A percentile compares a stretch with the other conserved stretches of the same genome.
Conservation (phyloP, 2,888 invertebrate genomes). For the Poecilobothrus nobilitatus region DNA sequence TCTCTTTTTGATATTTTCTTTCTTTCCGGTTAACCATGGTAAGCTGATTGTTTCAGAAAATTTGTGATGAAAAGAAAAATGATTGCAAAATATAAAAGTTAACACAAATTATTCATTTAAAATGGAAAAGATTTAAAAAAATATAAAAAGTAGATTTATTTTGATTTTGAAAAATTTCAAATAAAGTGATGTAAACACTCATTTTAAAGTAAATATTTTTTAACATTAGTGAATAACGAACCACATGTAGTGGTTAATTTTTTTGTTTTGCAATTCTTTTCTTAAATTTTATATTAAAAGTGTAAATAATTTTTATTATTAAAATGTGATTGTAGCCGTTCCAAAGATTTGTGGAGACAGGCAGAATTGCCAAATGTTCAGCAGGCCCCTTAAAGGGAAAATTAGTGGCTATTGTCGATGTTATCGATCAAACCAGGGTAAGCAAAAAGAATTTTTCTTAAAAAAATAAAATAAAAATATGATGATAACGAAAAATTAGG, state of each 20-base stretch:
- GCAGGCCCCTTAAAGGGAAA: constrained; percentile 87
- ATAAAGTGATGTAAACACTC: too few species aligned
- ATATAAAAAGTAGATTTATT: not conserved
- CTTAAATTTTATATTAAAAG: too few species aligned
- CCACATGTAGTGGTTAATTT: constrained; percentile 3
- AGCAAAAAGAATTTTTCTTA: constrained; percentile 30
- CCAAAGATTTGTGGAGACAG: constrained; percentile 90
- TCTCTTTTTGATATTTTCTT: constrained; percentile 30
- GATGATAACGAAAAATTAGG: constrained; percentile 53
- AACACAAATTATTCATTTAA: not conserved
- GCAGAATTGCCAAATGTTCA: constrained; percentile 92
- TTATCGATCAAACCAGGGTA: constrained; percentile 92
- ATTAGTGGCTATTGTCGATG: constrained; percentile 87
- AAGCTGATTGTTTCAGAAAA: constrained; percentile 26
- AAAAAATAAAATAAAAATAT: constrained; percentile 24
- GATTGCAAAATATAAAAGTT: not conserved
- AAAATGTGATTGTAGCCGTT: constrained; percentile 57
- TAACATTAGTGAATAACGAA: not conserved
- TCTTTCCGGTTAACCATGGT: constrained; percentile 46
- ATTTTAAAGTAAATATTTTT: too few species aligned
- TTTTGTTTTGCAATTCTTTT: not conserved
- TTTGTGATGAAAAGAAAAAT: not conserved
- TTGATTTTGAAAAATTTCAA: not conserved
- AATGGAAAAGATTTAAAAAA: not conserved
- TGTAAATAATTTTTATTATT: not conserved